Base-by-base conservation (phyloP, 2,888 invertebrate species). In the Axea sp. region DNA sequence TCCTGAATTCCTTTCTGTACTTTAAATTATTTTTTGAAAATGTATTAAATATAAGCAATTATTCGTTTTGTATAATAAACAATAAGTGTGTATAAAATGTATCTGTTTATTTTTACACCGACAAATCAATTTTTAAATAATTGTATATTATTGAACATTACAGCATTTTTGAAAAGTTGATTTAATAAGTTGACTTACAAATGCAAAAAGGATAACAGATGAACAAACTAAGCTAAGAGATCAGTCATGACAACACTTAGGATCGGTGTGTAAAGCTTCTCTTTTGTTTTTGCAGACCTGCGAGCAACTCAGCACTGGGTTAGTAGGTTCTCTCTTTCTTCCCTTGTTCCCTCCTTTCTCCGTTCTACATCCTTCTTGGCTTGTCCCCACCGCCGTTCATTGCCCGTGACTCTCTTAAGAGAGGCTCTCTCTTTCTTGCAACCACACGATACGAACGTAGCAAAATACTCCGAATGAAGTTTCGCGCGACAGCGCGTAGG, bases 251-350 rank as follows among this genome's bases (percentile, higher is more conserved):
- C 51, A 62, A 60, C 53, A 71, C 71, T 24, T 47, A 59, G 41
- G 67, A 71, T 73, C 64, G 62, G 71, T 67, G 71, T 71, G 76
- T 60, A 73, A 67, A 73, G 67, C 81, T 81, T 81, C 82, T 83
- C 84, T 85, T 86, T 85, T 86, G 84, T 84, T 86, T 85, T 84
- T 86, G 82, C 84, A 84, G 71, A 71, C 73, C 67, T 64, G 41
- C 55, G 82, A 80, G 81, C 82, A 80, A 65, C 81, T 81, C 83
- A 81, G 82, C 82, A 86, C 82, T 86, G 86, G 86, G 86, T 86
- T 83, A 86, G 82, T 86, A 83, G 85, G 84, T 78, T 84, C 65
- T 78, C 80, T 78, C 79, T 77, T 78, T 78, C 82, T 77, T 76
- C 76, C 73, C 69, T 65, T 76, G 68, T 77, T 77, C 80, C 80